Base-by-base conservation (phyloP, 2,888 invertebrate species). In the Clusia tigrina region DNA sequence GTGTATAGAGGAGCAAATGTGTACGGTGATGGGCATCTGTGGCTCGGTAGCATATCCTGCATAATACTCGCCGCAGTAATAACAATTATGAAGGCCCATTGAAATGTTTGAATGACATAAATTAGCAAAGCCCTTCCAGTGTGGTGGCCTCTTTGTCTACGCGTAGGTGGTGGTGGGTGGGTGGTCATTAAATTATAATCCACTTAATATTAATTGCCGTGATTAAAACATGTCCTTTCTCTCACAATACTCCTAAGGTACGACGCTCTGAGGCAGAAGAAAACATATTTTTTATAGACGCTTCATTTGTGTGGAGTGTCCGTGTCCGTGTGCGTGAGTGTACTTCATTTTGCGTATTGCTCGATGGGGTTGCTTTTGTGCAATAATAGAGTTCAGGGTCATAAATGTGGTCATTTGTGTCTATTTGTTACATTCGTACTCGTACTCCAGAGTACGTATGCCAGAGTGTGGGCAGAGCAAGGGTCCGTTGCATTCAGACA, bases 121-220 rank as follows among this genome's bases (percentile, higher is more conserved):
- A 48, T 48, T 48, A 22, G 48, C n/a, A 23, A 24, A n/a, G 58
- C 69, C 63, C 64, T 62, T 38, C 25, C 63, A 55, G 48, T 53
- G 52, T 37, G 48, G 55, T 18, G 23, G 12, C 15, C 12, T 52
- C 15, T 32, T 20, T 52, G 38, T 18, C 22, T 55, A 48, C 54
- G 18, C 17, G 52, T 64, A 54, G 55, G 22, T 48, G 58, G 55
- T 63, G 12, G 55, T 52, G 51, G 23, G 58, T 61, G 60, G 62
- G 60, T 69, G 77, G 74, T 74, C 77, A 79, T 80, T 77, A 79
- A 78, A 80, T 80, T 75, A 74, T 78, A 80, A 80, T 77, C 79
- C 80, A 80, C 79, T 78, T 79, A 77, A 78, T 78, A 80, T 80
- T 80, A 80, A 80, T 80, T 78, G 78, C 73, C 69, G 70, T 77